Evolutionary conservation across 2,888 invertebrate genomes (phyloP), one percentile per base, ranked within the genome.

Genomic region (Agonopterix heracliana): DNA sequence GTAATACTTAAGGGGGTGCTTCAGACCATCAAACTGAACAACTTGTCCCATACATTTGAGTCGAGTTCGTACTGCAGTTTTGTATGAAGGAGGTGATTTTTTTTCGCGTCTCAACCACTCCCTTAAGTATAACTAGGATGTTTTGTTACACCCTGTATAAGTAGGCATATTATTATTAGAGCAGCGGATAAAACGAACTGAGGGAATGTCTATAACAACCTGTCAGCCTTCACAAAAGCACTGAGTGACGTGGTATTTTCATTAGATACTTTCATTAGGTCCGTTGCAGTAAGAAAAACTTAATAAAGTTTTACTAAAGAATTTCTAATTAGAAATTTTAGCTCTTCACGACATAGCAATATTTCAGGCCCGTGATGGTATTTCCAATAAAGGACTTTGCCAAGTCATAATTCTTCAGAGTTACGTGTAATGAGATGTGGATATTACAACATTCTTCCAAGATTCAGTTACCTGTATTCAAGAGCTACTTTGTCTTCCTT

Each of bases 331-430:
- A 87, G 84, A 85, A 83, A 87, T 81, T 82, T 86, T 81, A 87
- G 81, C 86, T 85, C 80, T 86, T 85, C 85, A 86, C 81, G 87
- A 82, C 85, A 85, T 83, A 81, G 88, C 85, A 83, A 88, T 88
- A 88, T 87, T 88, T 88, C 85, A 87, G 80, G 79, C 77, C 68
- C 81, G 87, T 84, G 85, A 76, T 87, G 86, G 87, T 88, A 88
- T 88, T 88, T 88, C 86, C 88, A 88, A 88, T 88, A 88, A 88
- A 84, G 87, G 87, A 82, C 87, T 87, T 85, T 82, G 87, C 87
- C 86, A 85, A 88, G 83, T 87, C 87, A 88, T 87, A 87, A 87
- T 87, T 87, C 87, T 88, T 84, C 81, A 85, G 86, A 87, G 88
- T 85, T 78, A 82, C 86, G 80, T 82, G 82, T 88, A 87, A 87